A percentile compares a stretch with the other conserved stretches of the same genome.
Evolutionary conservation across 2,797 vertebrate genomes (phyloP).

Genomic region (Trachurus trachurus): DNA sequence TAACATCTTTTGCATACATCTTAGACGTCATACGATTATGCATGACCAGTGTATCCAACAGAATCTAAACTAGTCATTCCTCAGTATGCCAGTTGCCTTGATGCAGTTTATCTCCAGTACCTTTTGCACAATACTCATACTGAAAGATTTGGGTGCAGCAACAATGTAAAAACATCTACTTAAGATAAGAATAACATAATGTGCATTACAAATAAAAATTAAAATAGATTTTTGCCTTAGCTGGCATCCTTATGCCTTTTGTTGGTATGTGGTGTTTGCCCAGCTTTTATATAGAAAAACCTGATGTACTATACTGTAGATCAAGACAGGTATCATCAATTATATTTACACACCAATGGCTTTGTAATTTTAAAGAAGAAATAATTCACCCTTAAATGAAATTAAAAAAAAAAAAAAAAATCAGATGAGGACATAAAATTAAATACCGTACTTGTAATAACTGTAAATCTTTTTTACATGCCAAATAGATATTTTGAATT

Average conservation of each 20-base stretch:
- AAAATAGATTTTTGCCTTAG: constrained; percentile 10
- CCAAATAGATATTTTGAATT: not conserved
- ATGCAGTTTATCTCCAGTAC: constrained; percentile 28
- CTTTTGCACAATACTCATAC: constrained; percentile 38
- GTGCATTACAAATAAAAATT: constrained; percentile 42
- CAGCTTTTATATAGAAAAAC: constrained; percentile 28
- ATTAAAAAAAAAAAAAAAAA: constrained; percentile 1
- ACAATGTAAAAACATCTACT: constrained; percentile 24
- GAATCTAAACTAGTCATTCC: constrained; percentile 26
- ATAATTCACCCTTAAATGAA: constrained; percentile 32
- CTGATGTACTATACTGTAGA: constrained; percentile 18
- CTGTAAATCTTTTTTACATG: constrained; percentile 11
- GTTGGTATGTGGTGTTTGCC: constrained; percentile 13
- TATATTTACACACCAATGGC: constrained; percentile 46
- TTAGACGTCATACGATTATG: constrained; percentile 31
- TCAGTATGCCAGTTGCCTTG: constrained; percentile 21
- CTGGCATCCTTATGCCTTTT: constrained; percentile 23
- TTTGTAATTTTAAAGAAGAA: constrained; percentile 22
- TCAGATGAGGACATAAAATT: constrained; percentile 15
- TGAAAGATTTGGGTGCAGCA: constrained; percentile 32
- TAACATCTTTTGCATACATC: constrained; percentile 49
- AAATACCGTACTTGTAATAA: constrained; percentile 15
- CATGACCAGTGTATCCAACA: constrained; percentile 22
- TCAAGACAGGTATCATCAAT: constrained; percentile 10
- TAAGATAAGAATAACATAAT: constrained; percentile 46